These are phyloP conservation scores for Crotophaga sulcirostris DNA, from an alignment of 2,113 vertebrate genomes.

Conservation along the genomic window DNA sequence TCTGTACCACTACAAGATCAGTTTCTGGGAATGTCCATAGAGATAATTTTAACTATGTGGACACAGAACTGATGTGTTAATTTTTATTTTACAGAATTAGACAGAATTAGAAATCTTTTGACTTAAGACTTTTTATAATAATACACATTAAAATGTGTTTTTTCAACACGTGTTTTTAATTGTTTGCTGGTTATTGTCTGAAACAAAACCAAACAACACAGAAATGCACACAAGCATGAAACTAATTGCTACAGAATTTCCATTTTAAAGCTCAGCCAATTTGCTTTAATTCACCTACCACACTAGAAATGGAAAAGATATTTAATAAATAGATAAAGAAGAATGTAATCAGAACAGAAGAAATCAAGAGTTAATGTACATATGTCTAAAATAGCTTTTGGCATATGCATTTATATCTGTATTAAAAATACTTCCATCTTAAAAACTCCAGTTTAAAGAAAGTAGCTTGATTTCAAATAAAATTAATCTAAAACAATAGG, in stretches of 20 bases:
- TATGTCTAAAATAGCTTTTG: not conserved
- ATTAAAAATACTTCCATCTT: not conserved
- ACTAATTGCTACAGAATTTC: not conserved
- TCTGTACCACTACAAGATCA: not conserved
- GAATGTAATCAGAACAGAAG: not conserved
- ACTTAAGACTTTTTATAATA: not conserved
- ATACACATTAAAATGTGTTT: rapidly evolving
- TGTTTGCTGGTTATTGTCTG: not conserved
- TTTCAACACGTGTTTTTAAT: not conserved
- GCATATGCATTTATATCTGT: not conserved
- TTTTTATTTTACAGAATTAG: not conserved
- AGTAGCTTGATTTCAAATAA: not conserved
- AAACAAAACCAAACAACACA: not conserved
- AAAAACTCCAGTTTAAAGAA: not conserved
- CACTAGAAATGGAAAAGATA: not conserved
- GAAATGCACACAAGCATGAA: not conserved
- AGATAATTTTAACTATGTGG: not conserved
- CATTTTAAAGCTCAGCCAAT: not conserved
- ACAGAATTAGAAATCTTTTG: not conserved
- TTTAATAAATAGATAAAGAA: not conserved
- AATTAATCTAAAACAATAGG: not conserved
- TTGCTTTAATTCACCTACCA: not conserved
- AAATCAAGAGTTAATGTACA: not conserved
- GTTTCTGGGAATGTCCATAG: not conserved
- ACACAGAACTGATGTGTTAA: not conserved